Base-by-base conservation (phyloP, 2,113 vertebrate genomes). In the Indri indri region DNA sequence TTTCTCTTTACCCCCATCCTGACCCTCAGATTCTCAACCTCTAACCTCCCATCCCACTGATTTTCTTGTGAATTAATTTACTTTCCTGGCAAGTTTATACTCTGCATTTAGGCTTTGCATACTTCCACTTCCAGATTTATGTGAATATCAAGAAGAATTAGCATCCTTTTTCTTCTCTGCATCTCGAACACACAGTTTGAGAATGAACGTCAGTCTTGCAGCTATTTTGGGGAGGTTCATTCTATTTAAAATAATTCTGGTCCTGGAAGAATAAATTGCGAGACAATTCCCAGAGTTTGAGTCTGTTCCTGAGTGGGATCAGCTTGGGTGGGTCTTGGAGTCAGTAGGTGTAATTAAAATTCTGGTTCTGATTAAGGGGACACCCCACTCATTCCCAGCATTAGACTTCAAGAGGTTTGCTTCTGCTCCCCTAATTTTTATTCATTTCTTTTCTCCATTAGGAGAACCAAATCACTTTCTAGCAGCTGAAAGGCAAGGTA, bases 41-140 rank as follows among this genome's bases (percentile, higher is more conserved):
- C 18, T 71, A 47, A 25, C 59, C 54, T 87, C 13, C 25, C 23
- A 25, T 2, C 11, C 2, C 6, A 17, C 12, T 65, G 25, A 6
- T 70, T 96, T 96, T 77, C 10, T 86, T 91, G 94, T 81, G 23
- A 76, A 42, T 90, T 54, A 73, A 50, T 95, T 68, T 32, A 30
- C 27, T 90, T 95, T 87, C 37, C 45, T 37, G 7, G 34, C 17
- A 14, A 90, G 34, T 1, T 87, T 61, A 30, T 25, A 45, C 5
- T 52, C 47, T 97, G 1, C 30, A 23, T 80, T 94, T 68, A 61
- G n/a, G n/a, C 30, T 94, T 85, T 70, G 7, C 30, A 42, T 54
- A 57, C 40, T 85, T 95, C 9, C 3, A 88, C 23, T 57, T 3
- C 30, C 18, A 32, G 70, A 40, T 76, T 79, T 52, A 79, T 59